These are phyloP conservation scores for Cryptomyrus ogoouensis DNA, from an alignment of 2,113 vertebrate species.

Conservation along the genomic window DNA sequence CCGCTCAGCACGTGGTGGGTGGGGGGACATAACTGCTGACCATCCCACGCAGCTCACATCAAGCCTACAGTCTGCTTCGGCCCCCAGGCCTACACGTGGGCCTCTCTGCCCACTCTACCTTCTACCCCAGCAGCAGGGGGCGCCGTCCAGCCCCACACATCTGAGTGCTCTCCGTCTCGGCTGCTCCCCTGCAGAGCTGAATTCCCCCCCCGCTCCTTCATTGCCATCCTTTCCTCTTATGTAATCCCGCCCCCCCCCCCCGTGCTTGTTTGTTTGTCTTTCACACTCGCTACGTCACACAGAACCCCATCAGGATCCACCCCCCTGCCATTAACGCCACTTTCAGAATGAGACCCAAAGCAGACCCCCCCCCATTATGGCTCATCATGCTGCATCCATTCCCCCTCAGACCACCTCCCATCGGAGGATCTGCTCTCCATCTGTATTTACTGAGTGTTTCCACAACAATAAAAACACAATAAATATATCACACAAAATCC, in stretches of 20 bases:
- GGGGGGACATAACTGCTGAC: neutral
- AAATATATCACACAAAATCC: neutral
- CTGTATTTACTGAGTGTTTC: neutral
- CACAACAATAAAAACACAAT: neutral
- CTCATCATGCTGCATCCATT: neutral
- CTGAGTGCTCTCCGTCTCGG: no score
- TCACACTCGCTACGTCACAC: neutral
- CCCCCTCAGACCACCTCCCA: neutral
- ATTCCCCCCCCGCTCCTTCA: neutral
- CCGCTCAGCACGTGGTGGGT: slow-evolving; percentile 16
- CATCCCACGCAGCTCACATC: neutral
- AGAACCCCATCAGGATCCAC: neutral
- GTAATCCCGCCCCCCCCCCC: neutral
- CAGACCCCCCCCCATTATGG: neutral
- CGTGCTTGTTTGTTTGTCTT: neutral
- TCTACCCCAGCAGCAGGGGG: neutral
- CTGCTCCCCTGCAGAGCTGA: neutral
- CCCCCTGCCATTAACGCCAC: neutral
- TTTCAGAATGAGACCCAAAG: neutral
- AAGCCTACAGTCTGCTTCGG: neutral
- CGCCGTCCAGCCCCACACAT: neutral
- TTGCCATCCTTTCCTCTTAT: slow-evolving; percentile 15
- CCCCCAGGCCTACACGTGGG: neutral
- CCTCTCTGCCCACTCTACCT: neutral
- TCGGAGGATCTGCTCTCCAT: neutral